Conservation (phyloP, 2,113 vertebrate genomes). For the Otis tarda region DNA sequence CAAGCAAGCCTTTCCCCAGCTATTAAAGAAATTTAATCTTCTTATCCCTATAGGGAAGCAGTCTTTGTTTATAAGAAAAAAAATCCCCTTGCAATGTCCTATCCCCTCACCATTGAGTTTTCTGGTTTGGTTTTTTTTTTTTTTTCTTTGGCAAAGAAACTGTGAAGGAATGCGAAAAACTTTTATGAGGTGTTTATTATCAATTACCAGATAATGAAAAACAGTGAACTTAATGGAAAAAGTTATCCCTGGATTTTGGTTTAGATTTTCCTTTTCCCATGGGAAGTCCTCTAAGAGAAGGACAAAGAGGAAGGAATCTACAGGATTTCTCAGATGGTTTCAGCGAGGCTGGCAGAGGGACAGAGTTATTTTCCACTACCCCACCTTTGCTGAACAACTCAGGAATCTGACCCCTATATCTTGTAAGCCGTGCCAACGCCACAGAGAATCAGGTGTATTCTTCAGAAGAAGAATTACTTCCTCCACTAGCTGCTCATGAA, state of each 20-base stretch:
- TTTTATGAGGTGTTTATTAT: constrained; percentile 45
- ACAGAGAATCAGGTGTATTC: not conserved
- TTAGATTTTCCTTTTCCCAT: constrained; percentile 44
- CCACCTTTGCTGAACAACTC: not conserved
- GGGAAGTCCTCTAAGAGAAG: not conserved
- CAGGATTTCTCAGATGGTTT: not conserved
- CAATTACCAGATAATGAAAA: constrained; percentile 27
- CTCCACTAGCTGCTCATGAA: not conserved
- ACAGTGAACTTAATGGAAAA: not conserved
- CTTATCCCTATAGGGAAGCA: constrained; percentile 62
- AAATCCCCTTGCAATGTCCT: not conserved
- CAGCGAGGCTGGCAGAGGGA: not conserved
- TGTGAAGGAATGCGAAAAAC: constrained; percentile 1
- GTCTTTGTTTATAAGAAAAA: constrained; percentile 40
- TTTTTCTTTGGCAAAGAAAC: not conserved
- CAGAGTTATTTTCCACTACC: not conserved
- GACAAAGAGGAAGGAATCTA: not conserved
- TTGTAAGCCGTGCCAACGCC: not conserved
- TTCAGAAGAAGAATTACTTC: not conserved
- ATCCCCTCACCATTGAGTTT: not conserved
- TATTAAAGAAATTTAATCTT: constrained; percentile 69
- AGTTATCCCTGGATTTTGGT: not conserved
- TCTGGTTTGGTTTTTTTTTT: not conserved
- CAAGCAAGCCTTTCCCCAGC: constrained; percentile 48
- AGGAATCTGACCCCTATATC: not conserved